Percentiles rank a stretch among this genome's conserved stretches.
Evolutionary conservation across 2,888 invertebrate species (phyloP).

Genomic region (Leptinotarsa haldemani): DNA sequence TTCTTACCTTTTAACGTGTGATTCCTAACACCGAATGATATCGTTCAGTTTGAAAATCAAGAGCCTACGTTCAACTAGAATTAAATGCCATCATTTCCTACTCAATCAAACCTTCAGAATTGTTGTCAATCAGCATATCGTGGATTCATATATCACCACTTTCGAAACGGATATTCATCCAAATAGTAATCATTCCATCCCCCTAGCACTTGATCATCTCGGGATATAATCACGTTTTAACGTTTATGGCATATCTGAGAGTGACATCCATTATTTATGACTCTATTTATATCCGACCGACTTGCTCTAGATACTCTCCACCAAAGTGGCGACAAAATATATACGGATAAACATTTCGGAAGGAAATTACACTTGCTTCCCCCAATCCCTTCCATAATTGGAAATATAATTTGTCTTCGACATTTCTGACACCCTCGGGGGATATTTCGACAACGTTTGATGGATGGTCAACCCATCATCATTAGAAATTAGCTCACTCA

Average conservation of each 20-base stretch:
- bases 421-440: background rate
- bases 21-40: too few species aligned
- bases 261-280: conserved; percentile 11
- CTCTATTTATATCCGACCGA: background rate
- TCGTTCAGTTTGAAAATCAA: too few species aligned
- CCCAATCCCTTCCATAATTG: background rate
- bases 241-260: background rate
- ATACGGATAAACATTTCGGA: background rate
- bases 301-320: background rate
- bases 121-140: background rate
- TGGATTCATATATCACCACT: background rate
- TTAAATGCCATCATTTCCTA: too few species aligned
- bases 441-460: background rate
- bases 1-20: too few species aligned
- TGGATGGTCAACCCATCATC: background rate
- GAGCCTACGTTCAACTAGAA: too few species aligned
- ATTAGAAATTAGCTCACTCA: background rate
- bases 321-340: background rate
- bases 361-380: background rate
- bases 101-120: background rate
- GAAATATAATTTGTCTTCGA: background rate
- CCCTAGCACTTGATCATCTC: background rate
- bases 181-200: background rate
- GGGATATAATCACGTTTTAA: background rate
- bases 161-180: background rate